Evolutionary conservation across 2,113 vertebrate genomes (phyloP).

Genomic region (Chamaetylas fuelleborni): DNA sequence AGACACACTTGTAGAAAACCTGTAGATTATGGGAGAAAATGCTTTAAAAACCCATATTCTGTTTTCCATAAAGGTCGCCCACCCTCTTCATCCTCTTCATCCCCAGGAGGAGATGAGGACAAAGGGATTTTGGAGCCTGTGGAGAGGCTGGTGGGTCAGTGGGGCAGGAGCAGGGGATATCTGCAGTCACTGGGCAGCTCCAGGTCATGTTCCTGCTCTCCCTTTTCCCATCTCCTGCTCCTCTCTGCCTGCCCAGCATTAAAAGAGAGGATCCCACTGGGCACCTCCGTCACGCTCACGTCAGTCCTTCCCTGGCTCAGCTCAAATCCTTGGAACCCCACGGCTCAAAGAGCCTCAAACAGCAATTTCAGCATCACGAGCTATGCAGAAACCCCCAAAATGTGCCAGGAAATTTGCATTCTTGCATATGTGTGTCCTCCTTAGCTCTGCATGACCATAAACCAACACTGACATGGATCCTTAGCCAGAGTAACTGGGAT

Average conservation of each 20-base stretch:
- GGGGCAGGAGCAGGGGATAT: neutral
- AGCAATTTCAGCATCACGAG: neutral
- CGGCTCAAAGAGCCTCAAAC: fast-evolving
- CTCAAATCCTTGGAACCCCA: neutral
- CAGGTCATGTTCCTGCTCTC: neutral
- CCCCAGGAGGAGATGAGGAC: neutral
- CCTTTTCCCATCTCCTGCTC: neutral
- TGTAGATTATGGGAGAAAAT: neutral
- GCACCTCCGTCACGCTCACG: neutral
- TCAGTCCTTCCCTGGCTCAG: neutral
- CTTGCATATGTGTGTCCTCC: neutral
- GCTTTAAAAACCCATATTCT: neutral
- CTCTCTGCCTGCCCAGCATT: neutral
- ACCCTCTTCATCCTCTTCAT: neutral
- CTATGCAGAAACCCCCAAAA: neutral
- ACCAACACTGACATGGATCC: neutral
- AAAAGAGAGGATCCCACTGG: neutral
- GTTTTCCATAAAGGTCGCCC: neutral
- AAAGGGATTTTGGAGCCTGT: neutral
- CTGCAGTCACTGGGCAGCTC: neutral
- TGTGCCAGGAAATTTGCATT: neutral
- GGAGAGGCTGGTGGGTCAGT: neutral
- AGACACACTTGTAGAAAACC: neutral
- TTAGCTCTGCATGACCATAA: neutral
- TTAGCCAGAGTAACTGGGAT: neutral